These are phyloP conservation scores for Mastigias papua DNA, from an alignment of 30 jellyfish, hydroid and myxozoan species.

Conservation along the genomic window DNA sequence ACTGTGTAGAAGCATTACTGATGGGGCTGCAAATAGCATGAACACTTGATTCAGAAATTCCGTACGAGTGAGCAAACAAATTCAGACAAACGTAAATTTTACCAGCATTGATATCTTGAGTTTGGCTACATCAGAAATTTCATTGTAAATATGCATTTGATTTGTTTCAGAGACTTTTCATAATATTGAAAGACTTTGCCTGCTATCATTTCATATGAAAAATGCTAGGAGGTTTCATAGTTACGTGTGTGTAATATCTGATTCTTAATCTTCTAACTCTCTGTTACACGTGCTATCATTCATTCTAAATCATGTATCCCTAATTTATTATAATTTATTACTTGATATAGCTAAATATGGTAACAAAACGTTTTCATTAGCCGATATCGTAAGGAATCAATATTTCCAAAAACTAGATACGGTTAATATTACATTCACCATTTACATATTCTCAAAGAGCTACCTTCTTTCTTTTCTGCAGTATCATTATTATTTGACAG, in stretches of 20 bases:
- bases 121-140: neutral
- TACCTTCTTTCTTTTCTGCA: constrained; percentile 4
- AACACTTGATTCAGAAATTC: neutral
- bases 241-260: neutral
- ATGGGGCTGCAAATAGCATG: neutral
- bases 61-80: neutral
- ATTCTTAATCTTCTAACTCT: neutral
- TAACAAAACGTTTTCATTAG: too few relatives aligned
- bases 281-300: too few relatives aligned
- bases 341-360: too few relatives aligned
- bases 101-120: neutral
- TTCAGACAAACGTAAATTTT: neutral
- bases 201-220: neutral
- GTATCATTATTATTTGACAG: neutral
- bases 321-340: too few relatives aligned
- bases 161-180: neutral
- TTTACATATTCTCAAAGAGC: too few relatives aligned
- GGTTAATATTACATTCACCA: too few relatives aligned
- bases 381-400: too few relatives aligned
- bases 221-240: neutral
- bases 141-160: neutral
- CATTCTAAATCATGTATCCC: too few relatives aligned
- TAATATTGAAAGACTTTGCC: too few relatives aligned
- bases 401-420: too few relatives aligned
- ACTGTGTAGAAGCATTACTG: constrained; percentile 57